Evolutionary conservation across 1,140 invertebrate species (phyloP).

Genomic region (Sinonovacula constricta): DNA sequence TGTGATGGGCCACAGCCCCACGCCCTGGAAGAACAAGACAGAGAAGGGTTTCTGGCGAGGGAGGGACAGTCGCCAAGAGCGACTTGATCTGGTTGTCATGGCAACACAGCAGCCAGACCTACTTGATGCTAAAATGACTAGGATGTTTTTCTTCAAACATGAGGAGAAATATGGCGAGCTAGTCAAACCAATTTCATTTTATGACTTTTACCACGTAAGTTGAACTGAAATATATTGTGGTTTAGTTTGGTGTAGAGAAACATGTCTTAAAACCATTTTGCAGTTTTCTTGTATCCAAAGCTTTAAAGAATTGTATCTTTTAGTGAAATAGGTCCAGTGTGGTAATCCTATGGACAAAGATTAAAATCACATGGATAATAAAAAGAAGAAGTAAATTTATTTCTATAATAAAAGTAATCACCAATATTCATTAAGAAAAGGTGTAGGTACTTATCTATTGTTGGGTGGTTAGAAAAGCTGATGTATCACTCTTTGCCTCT

Average conservation of each 20-base stretch:
- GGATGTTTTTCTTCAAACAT: conserved; percentile 97
- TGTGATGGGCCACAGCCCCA: conserved; percentile 88
- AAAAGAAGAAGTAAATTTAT: too few relatives aligned
- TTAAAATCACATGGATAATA: too few relatives aligned
- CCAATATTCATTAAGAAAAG: too few relatives aligned
- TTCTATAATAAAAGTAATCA: too few relatives aligned
- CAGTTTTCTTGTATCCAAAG: too few relatives aligned
- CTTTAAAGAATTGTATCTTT: too few relatives aligned
- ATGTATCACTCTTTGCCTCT: too few relatives aligned
- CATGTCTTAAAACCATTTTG: too few relatives aligned
- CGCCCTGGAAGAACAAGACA: conserved; percentile 87
- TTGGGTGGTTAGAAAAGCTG: too few relatives aligned
- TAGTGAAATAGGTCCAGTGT: too few relatives aligned
- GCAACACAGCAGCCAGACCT: conserved; percentile 86
- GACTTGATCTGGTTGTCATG: conserved; percentile 91
- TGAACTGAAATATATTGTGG: background rate
- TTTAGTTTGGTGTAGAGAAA: background rate
- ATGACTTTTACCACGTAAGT: conserved; percentile 96
- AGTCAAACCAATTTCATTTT: conserved; percentile 91
- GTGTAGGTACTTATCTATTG: too few relatives aligned
- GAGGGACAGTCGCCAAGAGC: conserved; percentile 88
- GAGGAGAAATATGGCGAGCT: conserved; percentile 89
- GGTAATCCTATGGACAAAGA: too few relatives aligned
- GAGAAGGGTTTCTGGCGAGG: conserved; percentile 94
- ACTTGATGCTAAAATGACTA: conserved; percentile 95